A percentile compares a stretch with the other conserved stretches of the same genome.
phyloP scores from a whole-genome alignment of 2,888 invertebrate genomes.

The Halocaridina rubra region DNA sequence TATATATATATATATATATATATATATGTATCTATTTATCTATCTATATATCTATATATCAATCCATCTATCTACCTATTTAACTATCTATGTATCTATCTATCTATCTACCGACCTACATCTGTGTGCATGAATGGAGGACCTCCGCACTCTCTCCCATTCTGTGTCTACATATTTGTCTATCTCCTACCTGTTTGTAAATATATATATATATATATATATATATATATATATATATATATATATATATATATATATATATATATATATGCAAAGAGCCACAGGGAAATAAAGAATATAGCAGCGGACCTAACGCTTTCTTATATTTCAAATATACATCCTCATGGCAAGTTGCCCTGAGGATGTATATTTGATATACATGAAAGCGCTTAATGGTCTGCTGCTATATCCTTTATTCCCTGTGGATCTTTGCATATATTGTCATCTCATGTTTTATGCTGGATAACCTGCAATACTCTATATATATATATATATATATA shows the following conservation, averaged over 20 bases:
- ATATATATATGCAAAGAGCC: neutral
- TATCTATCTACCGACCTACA: neutral
- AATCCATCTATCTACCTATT: neutral
- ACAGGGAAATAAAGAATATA: too few species aligned
- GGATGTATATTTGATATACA: too few species aligned
- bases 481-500: neutral
- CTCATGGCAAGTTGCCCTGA: too few species aligned
- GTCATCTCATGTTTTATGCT: too few species aligned
- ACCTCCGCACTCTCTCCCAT: neutral
- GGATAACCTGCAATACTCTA: too few species aligned
- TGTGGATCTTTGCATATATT: too few species aligned
- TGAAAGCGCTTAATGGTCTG: too few species aligned
- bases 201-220: neutral
- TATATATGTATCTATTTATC: slow-evolving; percentile 12
- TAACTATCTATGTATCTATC: neutral
- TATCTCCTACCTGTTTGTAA: neutral
- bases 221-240: slow-evolving; percentile 23
- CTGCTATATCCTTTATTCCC: too few species aligned
- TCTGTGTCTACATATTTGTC: neutral
- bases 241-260: slow-evolving; percentile 29
- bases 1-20: slow-evolving; percentile 3
- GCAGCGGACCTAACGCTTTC: too few species aligned
- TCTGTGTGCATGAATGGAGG: neutral
- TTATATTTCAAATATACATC: too few species aligned
- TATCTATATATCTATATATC: slow-evolving; percentile 19